Base-by-base conservation (phyloP, 2,888 invertebrate genomes). In the Caenorhabditis doughertyi region DNA sequence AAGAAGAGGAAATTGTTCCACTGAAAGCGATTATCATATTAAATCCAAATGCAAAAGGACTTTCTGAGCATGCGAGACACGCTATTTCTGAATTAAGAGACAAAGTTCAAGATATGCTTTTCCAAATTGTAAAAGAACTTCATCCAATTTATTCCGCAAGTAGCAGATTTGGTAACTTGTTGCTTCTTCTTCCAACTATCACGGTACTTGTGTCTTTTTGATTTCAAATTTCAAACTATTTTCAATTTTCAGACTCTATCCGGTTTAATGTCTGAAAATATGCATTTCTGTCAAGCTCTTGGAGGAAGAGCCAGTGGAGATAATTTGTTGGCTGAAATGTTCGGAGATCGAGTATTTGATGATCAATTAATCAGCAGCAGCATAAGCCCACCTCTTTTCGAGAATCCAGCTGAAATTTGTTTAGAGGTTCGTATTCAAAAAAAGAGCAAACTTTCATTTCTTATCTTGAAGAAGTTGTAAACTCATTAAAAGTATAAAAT, bases 1-100 rank as follows among this genome's bases (percentile, higher is more conserved):
- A 88, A 25, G 91, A 91, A 27, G 91, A 91, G 55, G 91, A 91
- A 74, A 89, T 91, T 21, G 91, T 91, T 16, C 89, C 91, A 3
- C 77, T 91, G 16, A 91, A 91, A 73, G 90, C 91, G 0, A 91
- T 91, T 51, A 91, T 91, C 60, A 89, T 90, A 42, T 83, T 91
- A 39, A 89, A 91, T 87, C 91, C 90, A 29, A 91, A 90, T 76
- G 84, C 91, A 9, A 90, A 91, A 60, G 90, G 90, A 7, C 81
- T 91, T 8, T 90, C 91, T 0, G 83, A 85, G 7, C 85, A 88
- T 51, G 89, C 89, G 0, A 85, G 88, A 79, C 81, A 84, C 21
- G 87, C 85, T 35, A 89, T 91, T 44, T 81, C 85, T n/a, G 89
- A 89, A 27, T 71, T 91, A 27, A 77, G 91, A n/a, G 90, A 91